phyloP scores from a whole-genome alignment of 1,140 invertebrate species.

The Triops longicaudatus region DNA sequence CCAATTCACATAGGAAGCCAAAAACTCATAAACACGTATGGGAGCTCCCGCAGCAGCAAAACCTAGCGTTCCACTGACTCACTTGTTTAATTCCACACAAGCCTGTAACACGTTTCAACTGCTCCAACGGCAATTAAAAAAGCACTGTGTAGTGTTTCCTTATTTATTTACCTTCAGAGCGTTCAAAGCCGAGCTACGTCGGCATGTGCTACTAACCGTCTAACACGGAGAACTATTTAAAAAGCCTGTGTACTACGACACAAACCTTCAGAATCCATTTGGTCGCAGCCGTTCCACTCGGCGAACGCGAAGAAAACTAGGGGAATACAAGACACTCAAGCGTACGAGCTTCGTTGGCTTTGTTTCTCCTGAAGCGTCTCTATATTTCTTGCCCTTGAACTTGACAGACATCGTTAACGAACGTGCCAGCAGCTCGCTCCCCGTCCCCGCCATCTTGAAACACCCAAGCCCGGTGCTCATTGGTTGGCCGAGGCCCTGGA shows the following conservation, averaged over 20 bases:
- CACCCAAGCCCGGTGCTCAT: neutral
- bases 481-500: neutral
- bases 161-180: too few relatives aligned
- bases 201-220: too few relatives aligned
- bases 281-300: too few relatives aligned
- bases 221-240: too few relatives aligned
- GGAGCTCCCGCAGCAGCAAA: neutral
- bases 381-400: constrained; percentile 3
- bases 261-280: too few relatives aligned
- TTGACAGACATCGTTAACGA: constrained; percentile 15
- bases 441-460: neutral
- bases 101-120: too few relatives aligned
- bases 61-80: neutral
- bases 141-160: too few relatives aligned
- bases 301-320: too few relatives aligned
- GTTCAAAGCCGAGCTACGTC: too few relatives aligned
- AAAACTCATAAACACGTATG: neutral
- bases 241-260: too few relatives aligned
- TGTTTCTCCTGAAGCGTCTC: neutral
- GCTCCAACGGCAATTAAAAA: too few relatives aligned
- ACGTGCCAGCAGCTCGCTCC: neutral
- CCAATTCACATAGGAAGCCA: neutral
- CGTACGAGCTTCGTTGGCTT: neutral
- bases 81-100: neutral
- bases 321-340: too few relatives aligned